Evolutionary conservation across 2,888 invertebrate species (phyloP), one percentile per base, ranked within the genome.

Genomic region (Dilophus febrilis): DNA sequence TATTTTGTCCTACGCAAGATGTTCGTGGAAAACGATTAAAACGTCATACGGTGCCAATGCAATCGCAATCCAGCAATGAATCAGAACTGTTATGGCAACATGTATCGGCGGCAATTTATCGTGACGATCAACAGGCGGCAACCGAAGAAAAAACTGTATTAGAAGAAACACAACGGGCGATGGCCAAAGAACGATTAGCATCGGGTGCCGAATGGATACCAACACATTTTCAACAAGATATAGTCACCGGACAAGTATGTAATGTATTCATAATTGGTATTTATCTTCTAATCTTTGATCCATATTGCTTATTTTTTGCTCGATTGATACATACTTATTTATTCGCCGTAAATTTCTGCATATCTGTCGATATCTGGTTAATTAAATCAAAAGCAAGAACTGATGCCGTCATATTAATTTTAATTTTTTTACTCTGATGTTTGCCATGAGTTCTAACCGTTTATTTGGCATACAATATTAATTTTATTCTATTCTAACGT

Each of bases 141-240:
- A 94, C 94, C 0, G 83, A 86, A 42, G 84, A 91, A 54, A 94
- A 94, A 65, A 90, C 87, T 0, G 66, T 77, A 32, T 67, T 94
- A 36, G 94, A 94, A 53, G 90, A 92, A 56, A 78, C 76, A 1
- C 92, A 92, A 58, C 66, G 92, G 6, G 67, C 69, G 13, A 67
- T 76, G 1, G 81, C 83, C 0, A 77, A 76, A 51, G 76, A 78
- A 44, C 66, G 85, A 4, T 71, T 74, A 49, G 64, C 65, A 2
- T 71, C 69, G 46, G 69, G 74, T 38, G 63, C 70, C 3, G 71
- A 76, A 6, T 86, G 90, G 84, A 49, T 69, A 36, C 81, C 91
- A 1, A 63, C 71, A 30, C 70, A 78, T 54, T 91, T 92, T 54
- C 72, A 76, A 50, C 72, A 76, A 53, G 73, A 70, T 50, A 50